Conservation (phyloP, 2,113 vertebrate species). For the Ammodytes dubius region DNA sequence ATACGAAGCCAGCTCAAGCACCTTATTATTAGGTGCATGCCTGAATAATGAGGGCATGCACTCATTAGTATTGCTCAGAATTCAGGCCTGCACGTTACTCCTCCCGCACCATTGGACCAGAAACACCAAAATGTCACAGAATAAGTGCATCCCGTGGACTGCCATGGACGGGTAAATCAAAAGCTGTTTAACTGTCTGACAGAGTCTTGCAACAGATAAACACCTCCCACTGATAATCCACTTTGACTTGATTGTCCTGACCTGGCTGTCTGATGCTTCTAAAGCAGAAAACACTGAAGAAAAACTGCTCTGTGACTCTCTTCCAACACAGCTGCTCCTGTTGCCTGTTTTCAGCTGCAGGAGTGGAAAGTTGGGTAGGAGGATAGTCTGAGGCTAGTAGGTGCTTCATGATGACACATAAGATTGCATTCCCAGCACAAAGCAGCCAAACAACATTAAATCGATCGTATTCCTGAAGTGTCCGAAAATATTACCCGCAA, state of each 20-base stretch:
- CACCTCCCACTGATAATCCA: not conserved
- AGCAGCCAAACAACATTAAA: conserved; percentile 29
- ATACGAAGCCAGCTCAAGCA: too few relatives aligned
- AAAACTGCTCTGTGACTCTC: conserved; percentile 23
- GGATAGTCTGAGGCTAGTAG: conserved; percentile 41
- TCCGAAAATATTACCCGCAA: not conserved
- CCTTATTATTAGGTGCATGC: too few relatives aligned
- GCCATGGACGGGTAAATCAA: too few relatives aligned
- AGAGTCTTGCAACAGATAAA: not conserved
- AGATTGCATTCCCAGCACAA: conserved; percentile 34
- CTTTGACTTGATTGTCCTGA: not conserved
- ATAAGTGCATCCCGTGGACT: too few relatives aligned
- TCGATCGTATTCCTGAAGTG: conserved; percentile 12
- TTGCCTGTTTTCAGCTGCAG: conserved; percentile 48
- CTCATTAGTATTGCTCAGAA: too few relatives aligned
- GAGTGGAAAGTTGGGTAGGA: conserved; percentile 58
- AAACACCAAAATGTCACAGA: too few relatives aligned
- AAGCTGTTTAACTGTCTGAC: not conserved
- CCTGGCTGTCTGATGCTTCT: not conserved
- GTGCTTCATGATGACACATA: conserved; percentile 51
- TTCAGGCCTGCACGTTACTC: too few relatives aligned
- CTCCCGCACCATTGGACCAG: too few relatives aligned
- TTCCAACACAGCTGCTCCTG: conserved; percentile 51
- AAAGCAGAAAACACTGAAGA: conserved; percentile 17
- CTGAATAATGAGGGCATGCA: too few relatives aligned